Evolutionary conservation across 2,888 invertebrate genomes (phyloP).

Genomic region (Drosophila merina): DNA sequence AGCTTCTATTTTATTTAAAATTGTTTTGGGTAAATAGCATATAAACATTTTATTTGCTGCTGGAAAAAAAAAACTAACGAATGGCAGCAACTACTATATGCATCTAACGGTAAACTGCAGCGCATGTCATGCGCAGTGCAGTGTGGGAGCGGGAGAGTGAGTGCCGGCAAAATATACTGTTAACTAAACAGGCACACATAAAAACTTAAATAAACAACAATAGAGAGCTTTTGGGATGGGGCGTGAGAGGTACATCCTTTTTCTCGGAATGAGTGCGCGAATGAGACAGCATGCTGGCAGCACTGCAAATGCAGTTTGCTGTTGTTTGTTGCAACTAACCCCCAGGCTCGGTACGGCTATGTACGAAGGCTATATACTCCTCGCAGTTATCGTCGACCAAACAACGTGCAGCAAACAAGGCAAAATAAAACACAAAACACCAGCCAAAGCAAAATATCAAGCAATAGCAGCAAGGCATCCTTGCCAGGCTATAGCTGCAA

Average conservation of each 20-base stretch:
- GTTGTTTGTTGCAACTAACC: constrained; percentile 79
- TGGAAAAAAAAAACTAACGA: constrained; percentile 62
- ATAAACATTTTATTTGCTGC: constrained; percentile 78
- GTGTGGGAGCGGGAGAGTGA: constrained; percentile 37
- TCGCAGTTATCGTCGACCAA: constrained; percentile 63
- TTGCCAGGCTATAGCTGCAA: constrained; percentile 50
- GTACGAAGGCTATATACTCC: constrained; percentile 28
- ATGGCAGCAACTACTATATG: constrained; percentile 47
- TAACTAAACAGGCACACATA: constrained; percentile 78
- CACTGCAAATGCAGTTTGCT: constrained; percentile 65
- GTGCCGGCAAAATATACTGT: constrained; percentile 72
- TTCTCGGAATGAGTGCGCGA: constrained; percentile 29
- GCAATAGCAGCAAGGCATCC: constrained; percentile 72
- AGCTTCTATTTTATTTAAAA: constrained; percentile 77
- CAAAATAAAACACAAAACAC: constrained; percentile 72
- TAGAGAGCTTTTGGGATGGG: constrained; percentile 44
- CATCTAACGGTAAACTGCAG: constrained; percentile 63
- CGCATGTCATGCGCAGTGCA: constrained; percentile 61
- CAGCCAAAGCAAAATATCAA: constrained; percentile 65
- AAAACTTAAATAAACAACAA: constrained; percentile 80
- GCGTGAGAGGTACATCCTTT: constrained; percentile 12
- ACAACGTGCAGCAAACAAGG: constrained; percentile 68
- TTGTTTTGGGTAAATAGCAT: constrained; percentile 79
- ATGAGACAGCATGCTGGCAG: constrained; percentile 27
- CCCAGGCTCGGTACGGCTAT: constrained; percentile 53